Evolutionary conservation across 2,888 invertebrate species (phyloP).

Genomic region (Parelbella ahira): DNA sequence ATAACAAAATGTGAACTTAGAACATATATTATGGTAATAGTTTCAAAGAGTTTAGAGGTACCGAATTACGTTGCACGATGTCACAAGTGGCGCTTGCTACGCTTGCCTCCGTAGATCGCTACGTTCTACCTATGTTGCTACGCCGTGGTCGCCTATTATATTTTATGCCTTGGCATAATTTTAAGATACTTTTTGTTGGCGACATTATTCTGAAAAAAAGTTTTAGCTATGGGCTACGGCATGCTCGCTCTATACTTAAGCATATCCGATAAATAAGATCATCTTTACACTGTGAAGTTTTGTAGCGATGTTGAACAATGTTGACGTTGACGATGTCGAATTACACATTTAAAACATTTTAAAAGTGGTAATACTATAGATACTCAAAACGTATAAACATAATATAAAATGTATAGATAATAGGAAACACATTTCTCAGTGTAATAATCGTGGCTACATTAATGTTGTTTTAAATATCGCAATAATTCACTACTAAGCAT

Average conservation of each 20-base stretch:
- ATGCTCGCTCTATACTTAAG: background rate
- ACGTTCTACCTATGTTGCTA: conserved; percentile 42
- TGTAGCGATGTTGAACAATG: no score
- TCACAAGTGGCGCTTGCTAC: conserved; percentile 52
- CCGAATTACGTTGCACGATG: conserved; percentile 59
- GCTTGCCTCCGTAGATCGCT: conserved; percentile 44
- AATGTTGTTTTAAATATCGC: conserved; percentile 20
- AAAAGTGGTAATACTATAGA: no score
- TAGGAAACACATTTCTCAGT: no score
- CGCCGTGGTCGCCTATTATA: conserved; percentile 53
- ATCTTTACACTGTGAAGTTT: no score
- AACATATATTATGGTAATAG: no score
- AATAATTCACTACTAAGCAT: conserved; percentile 20
- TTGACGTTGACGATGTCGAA: no score
- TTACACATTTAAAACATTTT: background rate
- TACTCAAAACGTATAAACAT: no score
- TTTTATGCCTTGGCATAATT: conserved; percentile 62
- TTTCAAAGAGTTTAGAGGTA: no score
- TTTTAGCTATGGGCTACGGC: conserved; percentile 26
- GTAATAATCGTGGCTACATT: background rate
- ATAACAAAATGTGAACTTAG: conserved; percentile 66
- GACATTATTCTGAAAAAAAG: no score
- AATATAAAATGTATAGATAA: no score
- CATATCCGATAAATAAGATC: no score
- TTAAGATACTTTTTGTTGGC: conserved; percentile 55